These are phyloP conservation scores for Grapholita molesta DNA, from an alignment of 1,140 invertebrate species.

Conservation along the genomic window DNA sequence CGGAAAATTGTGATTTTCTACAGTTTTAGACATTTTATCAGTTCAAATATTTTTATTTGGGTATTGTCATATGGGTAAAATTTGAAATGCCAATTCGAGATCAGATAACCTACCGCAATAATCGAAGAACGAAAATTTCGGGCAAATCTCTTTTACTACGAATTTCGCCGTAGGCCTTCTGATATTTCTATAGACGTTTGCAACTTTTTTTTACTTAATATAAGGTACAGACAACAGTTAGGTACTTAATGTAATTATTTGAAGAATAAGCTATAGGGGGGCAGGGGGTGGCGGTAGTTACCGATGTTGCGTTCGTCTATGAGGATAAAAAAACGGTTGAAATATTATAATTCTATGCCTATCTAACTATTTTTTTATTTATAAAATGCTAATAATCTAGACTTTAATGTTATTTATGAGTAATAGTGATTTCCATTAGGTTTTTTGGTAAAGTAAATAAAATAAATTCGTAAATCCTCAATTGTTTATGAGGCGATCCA, in stretches of 20 bases:
- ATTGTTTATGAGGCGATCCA: no score
- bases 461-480: no score
- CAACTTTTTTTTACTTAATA: background rate
- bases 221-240: background rate
- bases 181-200: background rate
- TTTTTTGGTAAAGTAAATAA: background rate
- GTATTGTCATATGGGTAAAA: constrained; percentile 30
- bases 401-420: background rate
- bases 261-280: no score
- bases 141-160: no score
- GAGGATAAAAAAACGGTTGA: background rate
- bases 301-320: no score
- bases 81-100: background rate
- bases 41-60: constrained; percentile 27
- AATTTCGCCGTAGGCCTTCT: no score
- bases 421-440: background rate
- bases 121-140: no score
- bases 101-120: no score
- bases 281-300: no score
- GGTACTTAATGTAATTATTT: no score
- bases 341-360: background rate
- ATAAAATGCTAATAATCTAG: background rate
- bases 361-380: background rate
- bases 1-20: constrained; percentile 38
- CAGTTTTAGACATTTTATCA: constrained; percentile 28